Conservation (phyloP, 1,140 invertebrate genomes). For the Ephestia elutella region DNA sequence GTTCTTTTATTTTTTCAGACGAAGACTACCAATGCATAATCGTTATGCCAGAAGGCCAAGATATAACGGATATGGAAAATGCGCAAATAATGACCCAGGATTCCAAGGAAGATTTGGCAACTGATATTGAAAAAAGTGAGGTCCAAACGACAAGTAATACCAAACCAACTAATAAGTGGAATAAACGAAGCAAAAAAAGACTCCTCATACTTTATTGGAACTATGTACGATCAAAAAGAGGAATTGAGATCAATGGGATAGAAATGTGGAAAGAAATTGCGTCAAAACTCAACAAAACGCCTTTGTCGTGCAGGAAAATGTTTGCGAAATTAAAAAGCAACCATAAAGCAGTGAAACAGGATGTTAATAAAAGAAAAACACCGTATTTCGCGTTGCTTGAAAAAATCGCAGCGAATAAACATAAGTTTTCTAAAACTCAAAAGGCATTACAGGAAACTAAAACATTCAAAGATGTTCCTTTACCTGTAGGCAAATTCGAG, state of each 20-base stretch:
- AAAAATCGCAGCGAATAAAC: slow-evolving; percentile 45
- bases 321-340: slow-evolving; percentile 44
- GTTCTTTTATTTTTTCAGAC: slow-evolving; percentile 37
- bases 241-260: slow-evolving; percentile 38
- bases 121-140: not conserved
- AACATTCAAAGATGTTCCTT: slow-evolving; percentile 38
- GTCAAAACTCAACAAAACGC: slow-evolving; percentile 41
- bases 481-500: slow-evolving; percentile 41
- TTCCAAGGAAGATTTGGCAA: slow-evolving; percentile 4
- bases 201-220: slow-evolving; percentile 47
- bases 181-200: slow-evolving; percentile 42
- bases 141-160: slow-evolving; percentile 9
- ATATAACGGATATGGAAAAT: slow-evolving; percentile 33
- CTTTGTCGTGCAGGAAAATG: slow-evolving; percentile 51
- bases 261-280: slow-evolving; percentile 62
- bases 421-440: slow-evolving; percentile 38
- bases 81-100: slow-evolving; percentile 38
- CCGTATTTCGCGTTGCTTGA: slow-evolving; percentile 39
- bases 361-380: slow-evolving; percentile 25
- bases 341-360: slow-evolving; percentile 26
- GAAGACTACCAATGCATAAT: slow-evolving; percentile 65
- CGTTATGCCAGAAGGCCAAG: slow-evolving; percentile 56
- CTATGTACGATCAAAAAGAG: slow-evolving; percentile 42
- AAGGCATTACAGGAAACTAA: slow-evolving; percentile 32
- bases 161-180: slow-evolving; percentile 40